phyloP scores from a whole-genome alignment of 2,797 vertebrate genomes.

The Sciaenops ocellatus region DNA sequence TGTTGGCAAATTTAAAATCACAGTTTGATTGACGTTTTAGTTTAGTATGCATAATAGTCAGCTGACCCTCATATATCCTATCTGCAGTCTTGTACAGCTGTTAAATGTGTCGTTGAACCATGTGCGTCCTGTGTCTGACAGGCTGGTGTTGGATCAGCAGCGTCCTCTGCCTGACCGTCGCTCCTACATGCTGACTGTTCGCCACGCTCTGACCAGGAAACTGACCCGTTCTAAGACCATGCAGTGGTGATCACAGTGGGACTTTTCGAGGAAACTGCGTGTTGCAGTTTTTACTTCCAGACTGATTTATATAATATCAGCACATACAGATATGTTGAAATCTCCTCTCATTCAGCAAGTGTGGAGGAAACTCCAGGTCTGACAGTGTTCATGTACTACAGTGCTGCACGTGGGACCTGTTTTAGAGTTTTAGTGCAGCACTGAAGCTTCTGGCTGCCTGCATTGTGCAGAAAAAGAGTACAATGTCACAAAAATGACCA shows the following conservation, averaged over 20 bases:
- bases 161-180: constrained; percentile 80
- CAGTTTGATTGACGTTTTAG: not conserved
- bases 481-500: not conserved
- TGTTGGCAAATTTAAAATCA: not conserved
- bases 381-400: not conserved
- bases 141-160: constrained; percentile 81
- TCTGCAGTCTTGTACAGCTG: not conserved
- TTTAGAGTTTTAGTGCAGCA: too few species aligned
- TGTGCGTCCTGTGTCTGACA: constrained; percentile 35
- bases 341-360: too few species aligned
- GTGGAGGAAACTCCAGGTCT: not conserved
- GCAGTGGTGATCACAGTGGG: constrained; percentile 81
- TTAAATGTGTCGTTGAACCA: not conserved
- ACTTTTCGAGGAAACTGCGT: not conserved
- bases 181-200: constrained; percentile 83
- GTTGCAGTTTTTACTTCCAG: not conserved
- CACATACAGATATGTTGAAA: too few species aligned
- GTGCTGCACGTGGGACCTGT: too few species aligned
- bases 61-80: not conserved
- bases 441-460: too few species aligned
- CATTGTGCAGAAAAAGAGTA: too few species aligned
- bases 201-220: constrained; percentile 82
- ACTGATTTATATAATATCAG: not conserved
- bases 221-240: constrained; percentile 86
- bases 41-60: not conserved